Percentiles rank a stretch among this genome's conserved stretches.
These are phyloP conservation scores for Amphiura filiformis DNA, from an alignment of 35 echinoderm and acorn worm genomes.

Conservation along the genomic window DNA sequence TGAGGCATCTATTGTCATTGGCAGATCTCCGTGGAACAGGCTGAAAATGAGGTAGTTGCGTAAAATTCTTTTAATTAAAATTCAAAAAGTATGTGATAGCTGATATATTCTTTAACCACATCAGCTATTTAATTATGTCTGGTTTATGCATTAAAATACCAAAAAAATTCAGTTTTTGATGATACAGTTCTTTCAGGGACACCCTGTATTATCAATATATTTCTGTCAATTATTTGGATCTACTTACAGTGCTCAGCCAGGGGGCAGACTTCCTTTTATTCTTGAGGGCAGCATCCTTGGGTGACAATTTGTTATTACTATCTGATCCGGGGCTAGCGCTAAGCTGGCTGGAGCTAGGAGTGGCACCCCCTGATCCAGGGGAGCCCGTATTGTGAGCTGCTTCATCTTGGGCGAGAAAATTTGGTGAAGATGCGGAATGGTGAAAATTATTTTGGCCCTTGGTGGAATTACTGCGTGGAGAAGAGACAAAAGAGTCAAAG, in stretches of 20 bases:
- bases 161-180: no score
- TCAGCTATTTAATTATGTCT: no score
- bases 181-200: no score
- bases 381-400: not conserved
- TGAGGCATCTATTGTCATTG: no score
- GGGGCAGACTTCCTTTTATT: slow-evolving; percentile 70
- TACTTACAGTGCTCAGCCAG: slow-evolving; percentile 88
- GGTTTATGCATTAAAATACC: no score
- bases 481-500: not conserved
- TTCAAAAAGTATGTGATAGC: no score
- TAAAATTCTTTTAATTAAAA: no score
- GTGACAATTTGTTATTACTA: slow-evolving; percentile 13
- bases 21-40: no score
- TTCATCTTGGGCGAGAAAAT: slow-evolving; percentile 18
- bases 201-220: not conserved
- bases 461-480: not conserved
- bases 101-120: no score
- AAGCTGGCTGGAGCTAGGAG: not conserved
- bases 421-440: slow-evolving; percentile 15
- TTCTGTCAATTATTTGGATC: not conserved
- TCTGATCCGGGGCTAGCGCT: not conserved
- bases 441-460: not conserved
- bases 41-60: no score
- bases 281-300: slow-evolving; percentile 53
- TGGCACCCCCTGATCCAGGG: not conserved